Conservation (phyloP, 2,113 vertebrate genomes). For the Pachyramphus minor region DNA sequence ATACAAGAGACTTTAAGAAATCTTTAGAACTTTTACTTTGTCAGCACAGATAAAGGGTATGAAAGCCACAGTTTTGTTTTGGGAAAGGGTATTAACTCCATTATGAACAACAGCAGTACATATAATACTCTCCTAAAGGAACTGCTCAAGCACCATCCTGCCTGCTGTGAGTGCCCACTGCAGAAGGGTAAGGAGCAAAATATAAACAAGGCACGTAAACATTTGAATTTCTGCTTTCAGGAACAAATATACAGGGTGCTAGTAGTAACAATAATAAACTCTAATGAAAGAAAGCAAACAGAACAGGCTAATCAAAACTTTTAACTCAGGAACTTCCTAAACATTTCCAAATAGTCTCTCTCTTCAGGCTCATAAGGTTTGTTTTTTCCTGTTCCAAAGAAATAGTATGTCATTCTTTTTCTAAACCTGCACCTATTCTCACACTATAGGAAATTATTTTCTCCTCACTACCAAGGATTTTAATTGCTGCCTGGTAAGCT, state of each 20-base stretch:
- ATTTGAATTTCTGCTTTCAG: background rate
- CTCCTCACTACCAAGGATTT: background rate
- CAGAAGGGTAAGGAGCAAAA: background rate
- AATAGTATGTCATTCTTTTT: background rate
- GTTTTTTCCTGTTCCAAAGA: background rate
- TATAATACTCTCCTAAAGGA: background rate
- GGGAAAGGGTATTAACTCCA: background rate
- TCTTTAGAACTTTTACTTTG: background rate
- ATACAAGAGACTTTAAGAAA: background rate
- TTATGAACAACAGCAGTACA: background rate
- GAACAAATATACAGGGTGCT: background rate
- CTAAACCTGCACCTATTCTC: background rate
- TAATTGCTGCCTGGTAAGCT: constrained; percentile 42
- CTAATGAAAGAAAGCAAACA: background rate
- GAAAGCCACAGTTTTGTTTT: background rate
- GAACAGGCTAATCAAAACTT: background rate
- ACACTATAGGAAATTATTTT: background rate
- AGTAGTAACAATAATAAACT: background rate
- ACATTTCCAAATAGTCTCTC: background rate
- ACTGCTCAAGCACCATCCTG: background rate
- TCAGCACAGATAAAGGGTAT: background rate
- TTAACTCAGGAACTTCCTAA: background rate
- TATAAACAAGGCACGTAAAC: background rate
- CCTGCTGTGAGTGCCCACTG: background rate
- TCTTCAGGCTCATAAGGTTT: background rate